Conservation (phyloP, 2,888 invertebrate species). For the Orthonevra nobilis region DNA sequence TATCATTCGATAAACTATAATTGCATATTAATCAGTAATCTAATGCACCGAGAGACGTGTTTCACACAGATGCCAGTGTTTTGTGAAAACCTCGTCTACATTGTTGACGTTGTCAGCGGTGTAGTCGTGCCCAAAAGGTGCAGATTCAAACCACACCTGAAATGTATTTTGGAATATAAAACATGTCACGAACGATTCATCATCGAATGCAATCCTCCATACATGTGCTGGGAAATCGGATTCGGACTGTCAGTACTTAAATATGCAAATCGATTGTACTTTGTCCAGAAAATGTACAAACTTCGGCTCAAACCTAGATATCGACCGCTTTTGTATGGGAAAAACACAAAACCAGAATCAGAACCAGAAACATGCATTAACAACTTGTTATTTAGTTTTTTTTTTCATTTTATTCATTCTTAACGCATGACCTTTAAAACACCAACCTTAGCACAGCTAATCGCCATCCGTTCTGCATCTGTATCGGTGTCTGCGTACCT, state of each 20-base stretch:
- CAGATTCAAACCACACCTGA: constrained; percentile 60
- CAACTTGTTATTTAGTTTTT: constrained; percentile 26
- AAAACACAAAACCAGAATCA: neutral
- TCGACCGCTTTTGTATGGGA: neutral
- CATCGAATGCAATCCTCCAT: constrained; percentile 19
- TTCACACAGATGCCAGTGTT: constrained; percentile 52
- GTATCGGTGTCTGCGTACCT: constrained; percentile 12
- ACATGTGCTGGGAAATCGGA: constrained; percentile 19
- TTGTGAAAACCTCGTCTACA: constrained; percentile 36
- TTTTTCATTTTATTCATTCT: neutral
- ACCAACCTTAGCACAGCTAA: constrained; percentile 39
- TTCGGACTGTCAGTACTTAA: constrained; percentile 35
- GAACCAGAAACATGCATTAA: constrained; percentile 1
- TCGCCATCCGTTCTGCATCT: constrained; percentile 34
- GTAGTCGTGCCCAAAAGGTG: constrained; percentile 56
- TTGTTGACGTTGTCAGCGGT: constrained; percentile 3
- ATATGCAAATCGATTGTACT: constrained; percentile 44
- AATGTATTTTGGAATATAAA: constrained; percentile 57
- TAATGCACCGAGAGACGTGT: constrained; percentile 43
- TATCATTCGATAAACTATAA: constrained; percentile 49
- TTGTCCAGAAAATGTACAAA: constrained; percentile 18
- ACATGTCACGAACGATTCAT: constrained; percentile 58
- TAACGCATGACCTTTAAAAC: constrained; percentile 49
- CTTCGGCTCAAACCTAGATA: constrained; percentile 29
- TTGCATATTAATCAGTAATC: constrained; percentile 53